These are phyloP conservation scores for Cataglyphis hispanica DNA, from an alignment of 1,140 invertebrate species.

Conservation along the genomic window DNA sequence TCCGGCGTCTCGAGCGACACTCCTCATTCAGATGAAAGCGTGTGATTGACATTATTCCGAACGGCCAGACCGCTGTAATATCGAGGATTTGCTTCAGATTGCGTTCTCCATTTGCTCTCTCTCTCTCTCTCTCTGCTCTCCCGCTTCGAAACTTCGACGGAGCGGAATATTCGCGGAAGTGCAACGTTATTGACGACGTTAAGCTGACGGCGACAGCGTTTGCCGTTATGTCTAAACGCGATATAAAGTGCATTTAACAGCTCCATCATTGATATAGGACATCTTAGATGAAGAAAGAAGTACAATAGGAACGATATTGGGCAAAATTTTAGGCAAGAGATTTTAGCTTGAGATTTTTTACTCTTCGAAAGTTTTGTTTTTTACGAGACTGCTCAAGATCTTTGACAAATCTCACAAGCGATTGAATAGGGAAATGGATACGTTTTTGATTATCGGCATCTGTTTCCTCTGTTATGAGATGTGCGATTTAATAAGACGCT, in stretches of 20 bases:
- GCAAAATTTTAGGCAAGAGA: background rate
- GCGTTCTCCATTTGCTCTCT: slow-evolving; percentile 3
- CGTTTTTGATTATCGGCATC: slow-evolving; percentile 87
- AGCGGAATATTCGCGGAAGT: slow-evolving; percentile 20
- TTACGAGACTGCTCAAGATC: slow-evolving; percentile 2
- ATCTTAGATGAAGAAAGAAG: background rate
- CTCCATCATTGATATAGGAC: background rate
- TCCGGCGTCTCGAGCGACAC: slow-evolving; percentile 18
- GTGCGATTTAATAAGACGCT: slow-evolving; percentile 85
- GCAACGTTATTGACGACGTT: slow-evolving; percentile 26
- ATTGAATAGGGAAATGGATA: slow-evolving; percentile 84
- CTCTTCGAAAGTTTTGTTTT: slow-evolving; percentile 7
- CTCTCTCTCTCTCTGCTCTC: background rate
- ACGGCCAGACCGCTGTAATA: slow-evolving; percentile 7
- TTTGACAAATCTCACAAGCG: background rate
- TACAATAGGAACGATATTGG: background rate
- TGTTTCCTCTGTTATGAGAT: slow-evolving; percentile 88
- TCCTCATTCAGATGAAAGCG: slow-evolving; percentile 1
- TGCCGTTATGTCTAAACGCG: background rate
- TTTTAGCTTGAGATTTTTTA: background rate
- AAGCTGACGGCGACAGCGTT: background rate
- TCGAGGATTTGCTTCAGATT: slow-evolving; percentile 34
- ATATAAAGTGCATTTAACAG: slow-evolving; percentile 27
- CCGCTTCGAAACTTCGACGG: background rate
- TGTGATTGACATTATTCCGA: slow-evolving; percentile 56